Evolutionary conservation across 2,113 vertebrate species (phyloP).

Genomic region (Etia nguti): DNA sequence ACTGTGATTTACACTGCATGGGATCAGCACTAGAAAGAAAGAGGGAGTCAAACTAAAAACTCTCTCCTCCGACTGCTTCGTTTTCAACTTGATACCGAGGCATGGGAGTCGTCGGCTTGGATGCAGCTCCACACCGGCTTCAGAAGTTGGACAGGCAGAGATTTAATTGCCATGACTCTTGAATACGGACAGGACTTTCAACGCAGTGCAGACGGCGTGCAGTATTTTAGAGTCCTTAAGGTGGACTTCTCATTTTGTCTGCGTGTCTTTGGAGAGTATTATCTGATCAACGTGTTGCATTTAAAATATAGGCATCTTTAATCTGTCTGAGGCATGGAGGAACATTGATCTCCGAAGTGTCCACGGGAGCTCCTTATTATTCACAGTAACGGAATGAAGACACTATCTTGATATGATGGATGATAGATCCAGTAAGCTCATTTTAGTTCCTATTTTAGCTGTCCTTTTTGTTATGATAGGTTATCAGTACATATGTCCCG

Average conservation of each 20-base stretch:
- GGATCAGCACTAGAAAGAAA: background rate
- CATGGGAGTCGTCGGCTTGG: slow-evolving; percentile 34
- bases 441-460: slow-evolving; percentile 86
- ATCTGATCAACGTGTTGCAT: slow-evolving; percentile 56
- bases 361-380: slow-evolving; percentile 39
- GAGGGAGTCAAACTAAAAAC: background rate
- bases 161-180: slow-evolving; percentile 37
- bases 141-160: slow-evolving; percentile 58
- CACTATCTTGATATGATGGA: slow-evolving; percentile 78
- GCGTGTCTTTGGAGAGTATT: background rate
- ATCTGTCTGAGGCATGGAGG: slow-evolving; percentile 16
- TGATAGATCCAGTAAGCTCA: slow-evolving; percentile 90
- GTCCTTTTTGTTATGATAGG: slow-evolving; percentile 91
- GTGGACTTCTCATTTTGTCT: background rate
- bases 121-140: slow-evolving; percentile 30
- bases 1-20: background rate
- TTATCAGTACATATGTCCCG: slow-evolving; percentile 89
- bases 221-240: background rate
- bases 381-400: slow-evolving; percentile 69
- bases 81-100: slow-evolving; percentile 42
- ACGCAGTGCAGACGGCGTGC: slow-evolving; percentile 1
- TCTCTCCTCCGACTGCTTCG: background rate
- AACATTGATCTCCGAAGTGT: slow-evolving; percentile 33
- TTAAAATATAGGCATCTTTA: slow-evolving; percentile 29
- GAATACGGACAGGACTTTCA: slow-evolving; percentile 25